Evolutionary conservation across 2,797 vertebrate species (phyloP).

Genomic region (Xenops minutus): DNA sequence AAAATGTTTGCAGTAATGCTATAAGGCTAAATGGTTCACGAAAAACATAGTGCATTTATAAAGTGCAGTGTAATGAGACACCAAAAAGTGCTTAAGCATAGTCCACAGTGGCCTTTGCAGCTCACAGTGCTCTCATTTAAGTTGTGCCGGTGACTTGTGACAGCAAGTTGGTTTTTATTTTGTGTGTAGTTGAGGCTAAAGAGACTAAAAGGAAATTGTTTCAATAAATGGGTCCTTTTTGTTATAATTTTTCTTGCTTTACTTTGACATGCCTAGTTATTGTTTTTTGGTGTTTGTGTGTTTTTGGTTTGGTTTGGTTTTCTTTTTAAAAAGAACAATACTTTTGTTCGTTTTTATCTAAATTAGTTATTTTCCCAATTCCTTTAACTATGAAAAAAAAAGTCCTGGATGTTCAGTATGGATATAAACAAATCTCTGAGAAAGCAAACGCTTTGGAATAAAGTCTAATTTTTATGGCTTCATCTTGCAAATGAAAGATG

Average conservation of each 20-base stretch:
- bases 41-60: neutral
- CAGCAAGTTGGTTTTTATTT: neutral
- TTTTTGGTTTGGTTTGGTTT: neutral
- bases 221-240: neutral
- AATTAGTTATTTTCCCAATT: neutral
- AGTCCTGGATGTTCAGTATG: neutral
- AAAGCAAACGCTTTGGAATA: neutral
- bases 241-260: neutral
- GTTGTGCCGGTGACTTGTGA: neutral
- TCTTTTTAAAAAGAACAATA: neutral
- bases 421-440: neutral
- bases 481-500: neutral
- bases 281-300: neutral
- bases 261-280: neutral
- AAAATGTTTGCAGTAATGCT: neutral
- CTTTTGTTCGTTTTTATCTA: neutral
- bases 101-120: neutral
- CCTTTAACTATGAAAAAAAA: neutral
- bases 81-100: neutral
- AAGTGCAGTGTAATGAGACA: neutral
- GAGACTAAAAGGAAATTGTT: neutral
- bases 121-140: neutral
- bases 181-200: neutral
- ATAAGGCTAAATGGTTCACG: neutral
- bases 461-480: neutral